Percentiles rank a stretch among this genome's conserved stretches.
These are phyloP conservation scores for Cavia aperea DNA, from an alignment of 2,113 vertebrate genomes.

Conservation along the genomic window DNA sequence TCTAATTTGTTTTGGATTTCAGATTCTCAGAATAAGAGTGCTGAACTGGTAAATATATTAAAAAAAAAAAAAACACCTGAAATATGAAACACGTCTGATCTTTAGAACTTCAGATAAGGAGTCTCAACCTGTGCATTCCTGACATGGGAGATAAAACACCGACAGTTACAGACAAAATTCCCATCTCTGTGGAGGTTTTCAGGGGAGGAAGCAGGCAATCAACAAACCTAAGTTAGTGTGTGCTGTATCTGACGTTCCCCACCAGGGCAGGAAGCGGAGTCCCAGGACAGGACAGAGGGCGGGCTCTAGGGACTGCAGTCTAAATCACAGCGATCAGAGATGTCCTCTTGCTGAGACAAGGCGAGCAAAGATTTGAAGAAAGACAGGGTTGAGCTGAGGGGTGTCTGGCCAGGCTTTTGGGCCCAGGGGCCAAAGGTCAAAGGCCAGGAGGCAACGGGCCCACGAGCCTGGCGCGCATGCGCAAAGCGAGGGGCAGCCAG, in stretches of 20 bases:
- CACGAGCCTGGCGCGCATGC: accelerated
- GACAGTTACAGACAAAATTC: neutral
- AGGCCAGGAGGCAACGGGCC: neutral
- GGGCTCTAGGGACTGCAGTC: neutral
- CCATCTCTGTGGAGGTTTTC: neutral
- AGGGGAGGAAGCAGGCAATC: neutral
- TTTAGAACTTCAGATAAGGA: neutral
- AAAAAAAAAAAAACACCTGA: neutral
- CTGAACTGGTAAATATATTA: neutral
- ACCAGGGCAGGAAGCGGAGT: neutral
- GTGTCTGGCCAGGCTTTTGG: neutral
- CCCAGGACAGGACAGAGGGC: neutral
- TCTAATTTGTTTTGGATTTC: neutral
- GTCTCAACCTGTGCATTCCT: neutral
- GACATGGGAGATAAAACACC: neutral
- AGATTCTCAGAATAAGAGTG: neutral
- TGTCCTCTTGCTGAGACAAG: neutral
- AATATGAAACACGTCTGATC: neutral
- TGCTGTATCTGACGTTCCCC: accelerated
- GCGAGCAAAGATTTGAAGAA: neutral
- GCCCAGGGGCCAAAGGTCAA: neutral
- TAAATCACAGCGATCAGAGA: neutral
- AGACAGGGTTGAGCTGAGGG: too few species aligned
- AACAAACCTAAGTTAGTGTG: neutral
- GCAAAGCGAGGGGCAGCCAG: neutral